Base-by-base conservation (phyloP, 2,888 invertebrate genomes). In the Marasmarcha lunaedactyla region DNA sequence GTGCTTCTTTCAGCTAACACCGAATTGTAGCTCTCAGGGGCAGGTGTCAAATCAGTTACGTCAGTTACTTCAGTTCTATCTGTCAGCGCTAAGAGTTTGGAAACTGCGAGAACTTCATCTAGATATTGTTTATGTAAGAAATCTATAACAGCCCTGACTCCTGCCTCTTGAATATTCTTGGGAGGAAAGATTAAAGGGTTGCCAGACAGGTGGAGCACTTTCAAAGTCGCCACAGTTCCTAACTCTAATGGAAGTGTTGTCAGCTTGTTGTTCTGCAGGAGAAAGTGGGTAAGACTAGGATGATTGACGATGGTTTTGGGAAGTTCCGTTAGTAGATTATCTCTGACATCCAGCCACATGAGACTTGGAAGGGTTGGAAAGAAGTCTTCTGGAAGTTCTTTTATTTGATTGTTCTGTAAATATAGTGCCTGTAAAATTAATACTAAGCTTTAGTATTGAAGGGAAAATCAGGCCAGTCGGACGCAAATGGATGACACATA, bases 341-440 rank as follows among this genome's bases (percentile, higher is more conserved):
- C 84, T 50, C 90, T 77, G 6, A 89, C 54, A 56, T 90, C 90
- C 6, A 90, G 60, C 87, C 89, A 90, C 58, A 81, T 84, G 1
- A 90, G 71, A 51, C 67, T 69, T 6, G 78, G 83, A 11, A 90
- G 60, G 30, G 63, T 67, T 12, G 66, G 62, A 52, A 90, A 90
- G 38, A 90, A 71, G 48, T 87, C 79, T 1, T 85, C 79, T 0
- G 89, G 87, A 34, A 90, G 56, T 30, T 55, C 52, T 38, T 54
- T 59, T 1, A 90, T 62, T 36, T 66, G 60, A 55, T 90, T 90
- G 36, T 86, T 84, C 54, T 81, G 71, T 13, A 85, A 63, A 47
- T 83, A 83, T 2, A 83, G 45, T 12, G 67, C 61, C 84, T 84
- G 62, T 30, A 71, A 77, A 33, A 42, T 26, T 38, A 37, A 30